Base-by-base conservation (phyloP, 35 echinoderm and acorn worm species). In the Antedon bifida region DNA sequence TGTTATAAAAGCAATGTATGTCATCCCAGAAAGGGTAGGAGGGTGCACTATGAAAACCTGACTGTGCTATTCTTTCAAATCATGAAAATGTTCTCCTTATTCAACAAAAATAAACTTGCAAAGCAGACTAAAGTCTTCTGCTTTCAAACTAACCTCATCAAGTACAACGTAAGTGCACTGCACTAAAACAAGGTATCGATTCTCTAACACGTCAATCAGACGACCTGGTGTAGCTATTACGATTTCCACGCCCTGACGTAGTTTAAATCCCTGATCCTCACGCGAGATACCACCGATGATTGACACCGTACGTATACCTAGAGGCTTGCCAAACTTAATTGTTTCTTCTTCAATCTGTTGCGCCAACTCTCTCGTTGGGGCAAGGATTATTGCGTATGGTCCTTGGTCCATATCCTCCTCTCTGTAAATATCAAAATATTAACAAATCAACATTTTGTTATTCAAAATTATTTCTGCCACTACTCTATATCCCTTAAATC, bases 231-330 rank as follows among this genome's bases (percentile, higher is more conserved):
- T 99, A 17, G 95, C 95, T 46, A 99, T 99, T 82, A 99, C 95
- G 36, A 97, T 91, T 83, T 99, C 95, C 33, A 85, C 87, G 19
- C 95, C 95, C 46, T 80, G 78, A 13, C 95, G 86, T 30, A 99
- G 78, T 81, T 99, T 99, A 74, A 99, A 99, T 2, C 95, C 95
- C 86, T 99, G 95, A 76, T 99, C 95, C 82, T 99, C 95, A 23
- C 95, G 42, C 21, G 95, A 99, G 36, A 99, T 99, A 76, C 95
- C 95, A 30, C 95, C 95, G 36, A 99, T 99, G 88, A 99, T 99
- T 32, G 95, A 92, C 29, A 99, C 95, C 30, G 90, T 87, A 5
- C 95, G 82, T 77, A 99, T 92, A 44, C 95, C 95, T 5, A 99
- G 90, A 3, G 95, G 95, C 26, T 88, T 87, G 19, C 95, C 95